A percentile compares a stretch with the other conserved stretches of the same genome.
These are phyloP conservation scores for Melanotaenia nigrans DNA, from an alignment of 2,797 vertebrate species.

Conservation along the genomic window DNA sequence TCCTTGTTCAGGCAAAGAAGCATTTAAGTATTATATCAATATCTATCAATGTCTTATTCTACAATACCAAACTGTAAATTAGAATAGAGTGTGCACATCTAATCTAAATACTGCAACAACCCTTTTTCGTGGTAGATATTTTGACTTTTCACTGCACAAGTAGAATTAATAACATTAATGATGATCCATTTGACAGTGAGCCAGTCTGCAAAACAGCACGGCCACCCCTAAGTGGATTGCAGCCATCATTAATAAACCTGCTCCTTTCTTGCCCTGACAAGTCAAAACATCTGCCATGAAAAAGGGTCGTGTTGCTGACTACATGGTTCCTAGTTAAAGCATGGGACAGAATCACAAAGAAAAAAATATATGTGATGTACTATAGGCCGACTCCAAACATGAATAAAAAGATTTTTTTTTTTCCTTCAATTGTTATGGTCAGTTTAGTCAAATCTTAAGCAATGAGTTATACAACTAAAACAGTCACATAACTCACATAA, in stretches of 20 bases:
- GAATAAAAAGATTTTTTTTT: not conserved
- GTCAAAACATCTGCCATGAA: not conserved
- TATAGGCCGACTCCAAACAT: not conserved
- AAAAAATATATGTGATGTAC: not conserved
- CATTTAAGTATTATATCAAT: conserved; percentile 35
- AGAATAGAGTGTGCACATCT: not conserved
- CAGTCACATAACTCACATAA: no score
- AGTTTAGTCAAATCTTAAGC: no score
- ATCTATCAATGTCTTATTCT: conserved; percentile 33
- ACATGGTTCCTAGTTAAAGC: conserved; percentile 1
- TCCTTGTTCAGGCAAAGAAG: conserved; percentile 27
- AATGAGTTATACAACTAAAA: no score
- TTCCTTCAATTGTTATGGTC: no score
- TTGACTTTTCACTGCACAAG: not conserved
- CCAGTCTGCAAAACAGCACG: conserved; percentile 4
- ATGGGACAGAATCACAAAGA: not conserved
- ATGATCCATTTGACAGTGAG: conserved; percentile 2
- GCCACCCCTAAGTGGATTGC: not conserved
- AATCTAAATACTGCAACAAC: not conserved
- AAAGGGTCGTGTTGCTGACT: not conserved
- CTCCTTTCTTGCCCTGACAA: not conserved
- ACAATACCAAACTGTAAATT: conserved; percentile 12
- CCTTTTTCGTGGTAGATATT: conserved; percentile 2
- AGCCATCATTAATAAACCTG: not conserved
- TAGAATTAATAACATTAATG: conserved; percentile 16